Evolutionary conservation across 2,113 vertebrate species (phyloP).

Genomic region (Urocitellus parryii): DNA sequence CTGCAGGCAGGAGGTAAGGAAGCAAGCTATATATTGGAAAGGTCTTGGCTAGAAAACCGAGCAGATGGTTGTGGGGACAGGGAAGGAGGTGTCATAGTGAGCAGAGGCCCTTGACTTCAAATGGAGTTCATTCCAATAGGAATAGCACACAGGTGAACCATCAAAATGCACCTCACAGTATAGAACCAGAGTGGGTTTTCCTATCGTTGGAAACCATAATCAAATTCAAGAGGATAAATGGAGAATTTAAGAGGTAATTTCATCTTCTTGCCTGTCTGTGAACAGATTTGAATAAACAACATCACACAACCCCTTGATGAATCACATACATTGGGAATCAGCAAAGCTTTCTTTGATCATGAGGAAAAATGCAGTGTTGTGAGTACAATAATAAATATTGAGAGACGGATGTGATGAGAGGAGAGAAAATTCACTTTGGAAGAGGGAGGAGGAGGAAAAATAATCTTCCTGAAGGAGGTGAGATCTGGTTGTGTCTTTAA

Average conservation of each 20-base stretch:
- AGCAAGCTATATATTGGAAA: not conserved
- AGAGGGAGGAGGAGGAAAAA: not conserved
- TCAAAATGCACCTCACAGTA: accelerated
- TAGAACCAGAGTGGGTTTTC: not conserved
- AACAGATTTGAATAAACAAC: not conserved
- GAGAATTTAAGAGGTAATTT: constrained; percentile 16
- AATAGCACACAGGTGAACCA: not conserved
- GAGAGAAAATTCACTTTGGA: not conserved
- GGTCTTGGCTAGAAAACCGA: not conserved
- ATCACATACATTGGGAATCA: not conserved
- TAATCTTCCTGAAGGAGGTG: not conserved
- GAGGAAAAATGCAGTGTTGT: not conserved
- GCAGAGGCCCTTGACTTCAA: not conserved
- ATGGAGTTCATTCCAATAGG: not conserved
- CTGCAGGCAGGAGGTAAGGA: not conserved
- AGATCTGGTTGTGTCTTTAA: not conserved
- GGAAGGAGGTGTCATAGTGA: not conserved
- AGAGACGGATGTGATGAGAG: not conserved
- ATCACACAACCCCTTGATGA: not conserved
- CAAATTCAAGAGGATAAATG: not conserved
- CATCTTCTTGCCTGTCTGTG: not conserved
- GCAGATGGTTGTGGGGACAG: not conserved
- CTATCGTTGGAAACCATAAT: not conserved
- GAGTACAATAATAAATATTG: not conserved
- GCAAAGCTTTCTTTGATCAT: not conserved